Evolutionary conservation across 1,140 invertebrate genomes (phyloP).

Genomic region (Temnothorax longispinosus): DNA sequence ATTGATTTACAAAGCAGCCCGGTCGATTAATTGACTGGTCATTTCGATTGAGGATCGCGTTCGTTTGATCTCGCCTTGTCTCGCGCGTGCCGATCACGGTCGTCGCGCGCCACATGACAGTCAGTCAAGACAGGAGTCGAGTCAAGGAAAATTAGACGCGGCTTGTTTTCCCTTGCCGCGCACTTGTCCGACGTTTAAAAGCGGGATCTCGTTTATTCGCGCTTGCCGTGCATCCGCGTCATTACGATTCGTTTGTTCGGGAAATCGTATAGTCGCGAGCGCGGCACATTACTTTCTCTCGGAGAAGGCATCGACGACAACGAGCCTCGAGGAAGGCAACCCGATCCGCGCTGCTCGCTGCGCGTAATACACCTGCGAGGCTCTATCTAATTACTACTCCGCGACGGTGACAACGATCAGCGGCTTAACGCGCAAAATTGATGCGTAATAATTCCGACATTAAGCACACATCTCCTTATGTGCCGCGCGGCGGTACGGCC

Average conservation of each 20-base stretch:
- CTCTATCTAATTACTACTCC: slow-evolving; percentile 68
- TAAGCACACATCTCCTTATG: slow-evolving; percentile 42
- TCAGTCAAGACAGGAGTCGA: neutral
- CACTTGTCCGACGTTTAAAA: slow-evolving; percentile 40
- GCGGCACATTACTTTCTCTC: slow-evolving; percentile 65
- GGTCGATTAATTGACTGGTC: neutral
- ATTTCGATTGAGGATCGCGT: slow-evolving; percentile 16
- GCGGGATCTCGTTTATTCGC: slow-evolving; percentile 40
- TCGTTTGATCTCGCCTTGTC: slow-evolving; percentile 26
- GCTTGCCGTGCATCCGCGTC: slow-evolving; percentile 37
- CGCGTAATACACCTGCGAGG: slow-evolving; percentile 74
- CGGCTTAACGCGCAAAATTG: slow-evolving; percentile 26
- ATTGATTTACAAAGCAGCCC: neutral
- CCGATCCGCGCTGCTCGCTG: slow-evolving; percentile 55
- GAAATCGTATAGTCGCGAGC: slow-evolving; percentile 55
- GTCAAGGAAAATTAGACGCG: slow-evolving; percentile 41
- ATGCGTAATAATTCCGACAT: slow-evolving; percentile 45
- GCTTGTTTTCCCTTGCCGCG: slow-evolving; percentile 12
- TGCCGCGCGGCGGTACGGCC: neutral
- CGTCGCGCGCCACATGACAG: neutral
- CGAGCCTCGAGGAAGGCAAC: slow-evolving; percentile 70
- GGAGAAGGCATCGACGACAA: slow-evolving; percentile 10
- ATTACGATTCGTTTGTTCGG: slow-evolving; percentile 68
- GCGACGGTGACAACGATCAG: slow-evolving; percentile 54
- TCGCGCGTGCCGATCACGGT: neutral